phyloP scores from a whole-genome alignment of 1,140 invertebrate species.

The Temnothorax nylanderi region DNA sequence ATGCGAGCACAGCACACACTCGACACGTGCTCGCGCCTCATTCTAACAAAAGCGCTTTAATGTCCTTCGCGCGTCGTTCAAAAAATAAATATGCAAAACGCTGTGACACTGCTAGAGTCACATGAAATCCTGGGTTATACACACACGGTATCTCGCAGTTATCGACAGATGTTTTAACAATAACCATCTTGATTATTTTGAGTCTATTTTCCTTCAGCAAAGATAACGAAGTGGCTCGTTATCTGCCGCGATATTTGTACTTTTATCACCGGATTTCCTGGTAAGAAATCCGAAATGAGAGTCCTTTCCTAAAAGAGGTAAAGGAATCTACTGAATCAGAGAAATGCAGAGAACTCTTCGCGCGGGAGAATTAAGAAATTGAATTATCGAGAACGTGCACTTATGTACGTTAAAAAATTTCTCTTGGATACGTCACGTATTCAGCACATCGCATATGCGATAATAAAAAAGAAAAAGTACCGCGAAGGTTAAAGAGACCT shows the following conservation, averaged over 20 bases:
- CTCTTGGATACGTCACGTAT: neutral
- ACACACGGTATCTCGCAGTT: neutral
- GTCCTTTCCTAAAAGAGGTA: neutral
- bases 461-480: conserved; percentile 7
- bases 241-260: neutral
- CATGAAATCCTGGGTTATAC: neutral
- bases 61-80: conserved; percentile 1
- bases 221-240: neutral
- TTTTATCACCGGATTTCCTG: neutral
- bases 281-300: neutral
- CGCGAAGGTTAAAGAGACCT: neutral
- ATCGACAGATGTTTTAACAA: neutral
- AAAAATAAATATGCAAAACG: conserved; percentile 42
- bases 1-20: conserved; percentile 19
- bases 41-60: conserved; percentile 10
- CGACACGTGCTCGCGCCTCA: neutral
- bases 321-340: neutral
- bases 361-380: neutral
- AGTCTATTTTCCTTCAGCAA: neutral
- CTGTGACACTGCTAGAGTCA: neutral
- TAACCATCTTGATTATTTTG: neutral
- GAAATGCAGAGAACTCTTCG: neutral
- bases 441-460: neutral
- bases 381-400: neutral
- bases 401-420: neutral